phyloP scores from a whole-genome alignment of 2,797 vertebrate species.

The Synanceia verrucosa region DNA sequence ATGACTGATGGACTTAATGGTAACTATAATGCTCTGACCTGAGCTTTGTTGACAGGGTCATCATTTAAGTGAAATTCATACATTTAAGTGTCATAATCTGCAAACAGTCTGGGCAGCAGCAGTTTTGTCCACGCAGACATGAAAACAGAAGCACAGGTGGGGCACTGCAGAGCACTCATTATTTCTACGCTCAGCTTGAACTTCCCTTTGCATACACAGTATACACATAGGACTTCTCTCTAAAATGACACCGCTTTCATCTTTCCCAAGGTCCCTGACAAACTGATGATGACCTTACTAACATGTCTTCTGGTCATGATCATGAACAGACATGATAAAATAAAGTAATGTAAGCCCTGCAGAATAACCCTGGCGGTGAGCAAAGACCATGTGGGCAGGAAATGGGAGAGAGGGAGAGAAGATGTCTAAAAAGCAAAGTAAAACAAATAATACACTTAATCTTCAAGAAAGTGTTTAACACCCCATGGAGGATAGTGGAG shows the following conservation, averaged over 20 bases:
- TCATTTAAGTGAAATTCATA: background rate
- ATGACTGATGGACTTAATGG: background rate
- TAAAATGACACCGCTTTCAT: conserved; percentile 31
- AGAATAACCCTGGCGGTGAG: conserved; percentile 19
- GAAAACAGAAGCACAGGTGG: conserved; percentile 1
- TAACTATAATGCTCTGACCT: background rate
- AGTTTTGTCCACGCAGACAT: background rate
- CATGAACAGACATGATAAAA: conserved; percentile 5
- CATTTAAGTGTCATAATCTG: background rate
- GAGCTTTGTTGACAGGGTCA: background rate
- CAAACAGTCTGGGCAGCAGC: background rate
- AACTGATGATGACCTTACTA: conserved; percentile 10
- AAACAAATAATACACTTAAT: background rate
- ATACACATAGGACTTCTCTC: conserved; percentile 65
- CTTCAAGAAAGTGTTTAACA: background rate
- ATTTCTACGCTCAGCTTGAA: conserved; percentile 7
- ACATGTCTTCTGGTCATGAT: background rate
- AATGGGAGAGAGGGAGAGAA: conserved; percentile 23
- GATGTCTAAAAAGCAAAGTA: conserved; percentile 15
- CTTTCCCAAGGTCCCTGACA: conserved; percentile 5
- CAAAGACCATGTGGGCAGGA: conserved; percentile 37
- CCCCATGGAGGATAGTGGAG: background rate
- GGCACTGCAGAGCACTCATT: conserved; percentile 18
- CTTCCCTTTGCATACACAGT: conserved; percentile 78
- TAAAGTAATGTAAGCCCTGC: conserved; percentile 12